Conservation (phyloP, 2,113 vertebrate genomes). For the Lophochroa leadbeateri region DNA sequence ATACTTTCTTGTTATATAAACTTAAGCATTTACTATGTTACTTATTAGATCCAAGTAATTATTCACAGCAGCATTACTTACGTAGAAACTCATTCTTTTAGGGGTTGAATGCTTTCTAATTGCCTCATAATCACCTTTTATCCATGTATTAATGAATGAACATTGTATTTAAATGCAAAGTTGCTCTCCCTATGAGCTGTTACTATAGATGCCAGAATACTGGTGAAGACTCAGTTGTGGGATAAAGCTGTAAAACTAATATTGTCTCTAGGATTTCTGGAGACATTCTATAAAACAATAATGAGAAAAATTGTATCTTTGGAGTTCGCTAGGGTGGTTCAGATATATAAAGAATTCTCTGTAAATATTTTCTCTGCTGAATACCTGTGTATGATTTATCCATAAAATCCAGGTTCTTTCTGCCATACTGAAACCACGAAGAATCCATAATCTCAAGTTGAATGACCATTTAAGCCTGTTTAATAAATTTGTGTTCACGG, state of each 20-base stretch:
- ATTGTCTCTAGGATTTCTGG: background rate
- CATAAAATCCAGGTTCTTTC: background rate
- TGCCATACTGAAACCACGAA: background rate
- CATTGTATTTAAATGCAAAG: background rate
- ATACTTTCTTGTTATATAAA: background rate
- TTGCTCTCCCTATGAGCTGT: background rate
- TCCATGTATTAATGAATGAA: background rate
- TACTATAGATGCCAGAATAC: background rate
- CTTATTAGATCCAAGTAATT: background rate
- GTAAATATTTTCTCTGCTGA: background rate
- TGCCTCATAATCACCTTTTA: background rate
- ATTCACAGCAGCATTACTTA: background rate
- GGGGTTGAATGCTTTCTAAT: background rate
- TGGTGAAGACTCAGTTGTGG: accelerated
- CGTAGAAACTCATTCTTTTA: background rate
- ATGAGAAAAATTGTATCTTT: background rate
- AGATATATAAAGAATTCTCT: background rate
- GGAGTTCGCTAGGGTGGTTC: background rate
- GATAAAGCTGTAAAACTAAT: background rate
- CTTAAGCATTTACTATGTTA: background rate
- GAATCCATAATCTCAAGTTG: background rate
- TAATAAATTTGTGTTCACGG: background rate
- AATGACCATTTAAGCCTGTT: background rate
- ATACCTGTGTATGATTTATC: background rate
- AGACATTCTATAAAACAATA: background rate